Evolutionary conservation across 2,888 invertebrate genomes (phyloP), one percentile per base, ranked within the genome.

Genomic region (Electrophaes corylata): DNA sequence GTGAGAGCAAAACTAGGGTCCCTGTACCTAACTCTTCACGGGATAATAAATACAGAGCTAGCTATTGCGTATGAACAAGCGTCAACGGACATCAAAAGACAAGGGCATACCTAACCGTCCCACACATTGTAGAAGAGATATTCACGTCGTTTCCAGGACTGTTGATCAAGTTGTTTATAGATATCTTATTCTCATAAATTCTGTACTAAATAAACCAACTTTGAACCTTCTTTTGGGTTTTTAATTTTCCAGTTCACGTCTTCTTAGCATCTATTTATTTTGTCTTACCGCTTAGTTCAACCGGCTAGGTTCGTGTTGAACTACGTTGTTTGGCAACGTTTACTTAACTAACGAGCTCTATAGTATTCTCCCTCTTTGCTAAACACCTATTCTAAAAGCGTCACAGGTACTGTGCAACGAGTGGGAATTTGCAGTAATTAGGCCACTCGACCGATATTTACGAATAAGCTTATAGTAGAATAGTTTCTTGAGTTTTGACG

Each of bases 371-470:
- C n/a, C 45, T 51, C 51, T 52, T n/a, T 3, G 51, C n/a, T 4
- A 23, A 35, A 51, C 54, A 57, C 57, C 57, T 50, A 57, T 52
- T 58, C 62, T 58, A 58, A 62, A 62, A 52, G 55, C 55, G 74
- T 72, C 73, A 60, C 69, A 55, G 65, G 64, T 70, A 62, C 60
- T 67, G 65, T 51, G 60, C 62, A 64, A 64, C 67, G 43, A 49
- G 58, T 60, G 62, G 60, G 72, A 69, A 67, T 71, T 67, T 51
- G 41, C 45, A 56, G 68, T 72, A 79, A 79, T 78, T 76, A 60
- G 78, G 79, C 75, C 79, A 76, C 65, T 70, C 70, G 77, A 70
- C 67, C 70, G 66, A 73, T 69, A 68, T 67, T 65, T 69, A 73
- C 70, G 64, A 72, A 70, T 73, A 66, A 47, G 53, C 29, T 45